phyloP scores from a whole-genome alignment of 2,888 invertebrate species.

The Seira ritae region DNA sequence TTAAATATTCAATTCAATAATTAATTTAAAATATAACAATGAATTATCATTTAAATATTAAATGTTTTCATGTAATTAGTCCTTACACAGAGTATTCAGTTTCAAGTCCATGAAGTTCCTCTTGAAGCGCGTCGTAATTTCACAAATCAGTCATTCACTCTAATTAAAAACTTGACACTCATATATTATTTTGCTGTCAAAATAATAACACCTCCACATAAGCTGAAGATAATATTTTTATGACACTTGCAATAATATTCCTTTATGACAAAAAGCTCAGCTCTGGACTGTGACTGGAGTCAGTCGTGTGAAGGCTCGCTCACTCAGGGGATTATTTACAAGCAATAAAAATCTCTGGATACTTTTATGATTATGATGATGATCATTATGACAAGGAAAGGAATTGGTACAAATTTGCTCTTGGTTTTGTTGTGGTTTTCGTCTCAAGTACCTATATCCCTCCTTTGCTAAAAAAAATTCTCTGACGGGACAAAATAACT shows the following conservation, averaged over 20 bases:
- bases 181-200: neutral
- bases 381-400: neutral
- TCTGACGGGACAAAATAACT: no score
- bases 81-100: neutral
- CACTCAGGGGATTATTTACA: neutral
- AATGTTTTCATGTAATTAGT: no score
- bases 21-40: neutral
- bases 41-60: neutral
- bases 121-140: neutral
- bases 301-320: no score
- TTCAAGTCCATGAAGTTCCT: neutral
- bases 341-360: neutral
- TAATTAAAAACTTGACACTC: neutral
- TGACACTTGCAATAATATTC: neutral
- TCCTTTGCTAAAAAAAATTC: conserved; percentile 1
- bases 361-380: neutral
- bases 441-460: neutral
- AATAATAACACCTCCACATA: neutral
- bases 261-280: neutral
- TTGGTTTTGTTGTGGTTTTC: neutral
- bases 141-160: neutral
- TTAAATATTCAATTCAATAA: neutral
- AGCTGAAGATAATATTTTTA: neutral
- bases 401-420: neutral
- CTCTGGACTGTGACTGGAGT: no score